Evolutionary conservation across 2,888 invertebrate genomes (phyloP), one percentile per base, ranked within the genome.

Genomic region (Steinernema hermaphroditum): DNA sequence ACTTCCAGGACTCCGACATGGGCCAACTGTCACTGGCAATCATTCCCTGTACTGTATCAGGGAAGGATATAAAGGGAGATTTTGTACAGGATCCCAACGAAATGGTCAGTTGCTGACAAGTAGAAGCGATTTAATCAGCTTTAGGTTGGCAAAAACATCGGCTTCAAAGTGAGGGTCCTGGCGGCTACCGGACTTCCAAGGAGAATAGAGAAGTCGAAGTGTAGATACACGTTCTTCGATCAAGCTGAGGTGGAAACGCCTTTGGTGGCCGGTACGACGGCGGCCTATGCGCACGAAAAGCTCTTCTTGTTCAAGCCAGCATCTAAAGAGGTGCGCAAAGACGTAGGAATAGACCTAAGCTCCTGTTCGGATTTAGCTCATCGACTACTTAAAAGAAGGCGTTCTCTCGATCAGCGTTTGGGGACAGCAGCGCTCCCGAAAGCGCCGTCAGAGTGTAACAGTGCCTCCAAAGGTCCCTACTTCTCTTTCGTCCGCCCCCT

Each of bases 31-130:
- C 85, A 74, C 87, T 90, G 22, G 89, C 89, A 72, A 77, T 89
- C 0, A 80, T 88, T 1, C 90, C 90, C 0, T 90, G 90, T 80
- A 87, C 89, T 70, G 81, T 86, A 4, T 86, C 88, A 22, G 90
- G 90, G 1, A 88, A 88, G 73, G 89, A 89, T 74, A 88, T 87
- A 75, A 87, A 86, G 0, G 90, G 89, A 68, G 87, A 87, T 34
- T 90, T 88, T 83, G 88, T 89, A 2, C 89, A 90, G 70, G 84
- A 87, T 68, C 89, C 90, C 0, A 82, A 85, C 2, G 87, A 89
- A 74, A 82, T 90, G 68, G 81, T 85, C 27, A 49, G 57, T n/a
- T 16, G 9, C n/a, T n/a, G n/a, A n/a, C n/a, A n/a, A n/a, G n/a
- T n/a, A n/a, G n/a, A n/a, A n/a, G n/a, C n/a, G n/a, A n/a, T 44